A percentile compares a stretch with the other conserved stretches of the same genome.
Conservation (phyloP, 2,113 vertebrate species). For the Spea bombifrons region DNA sequence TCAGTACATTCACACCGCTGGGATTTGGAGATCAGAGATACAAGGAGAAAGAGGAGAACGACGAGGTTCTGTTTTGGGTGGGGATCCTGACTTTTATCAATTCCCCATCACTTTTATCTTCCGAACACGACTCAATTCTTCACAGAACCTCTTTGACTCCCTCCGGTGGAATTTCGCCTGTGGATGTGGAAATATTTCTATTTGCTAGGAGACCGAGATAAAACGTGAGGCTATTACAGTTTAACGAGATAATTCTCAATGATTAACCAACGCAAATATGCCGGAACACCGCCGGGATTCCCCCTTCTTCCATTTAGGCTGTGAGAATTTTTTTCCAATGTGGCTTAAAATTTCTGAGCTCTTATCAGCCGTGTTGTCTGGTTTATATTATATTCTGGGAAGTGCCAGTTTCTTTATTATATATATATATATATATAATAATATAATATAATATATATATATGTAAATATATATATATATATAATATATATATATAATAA, state of each 20-base stretch:
- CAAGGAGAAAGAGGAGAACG: too few relatives aligned
- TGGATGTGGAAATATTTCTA: conserved; percentile 37
- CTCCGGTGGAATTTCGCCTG: conserved; percentile 17
- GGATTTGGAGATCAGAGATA: too few relatives aligned
- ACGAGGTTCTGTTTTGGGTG: neutral
- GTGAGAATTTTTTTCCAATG: too few relatives aligned
- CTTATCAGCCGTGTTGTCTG: too few relatives aligned
- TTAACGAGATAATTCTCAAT: neutral
- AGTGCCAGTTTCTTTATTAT: too few relatives aligned
- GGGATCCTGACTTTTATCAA: conserved; percentile 1
- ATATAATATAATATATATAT: too few relatives aligned
- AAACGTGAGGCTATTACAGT: conserved; percentile 16
- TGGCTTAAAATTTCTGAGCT: too few relatives aligned
- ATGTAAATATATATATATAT: too few relatives aligned
- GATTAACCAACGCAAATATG: conserved; percentile 63
- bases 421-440: too few relatives aligned
- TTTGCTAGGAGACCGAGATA: conserved; percentile 30
- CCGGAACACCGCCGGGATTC: conserved; percentile 66
- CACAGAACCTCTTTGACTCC: conserved; percentile 18
- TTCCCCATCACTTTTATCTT: conserved; percentile 6
- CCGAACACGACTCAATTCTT: neutral
- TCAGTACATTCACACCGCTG: too few relatives aligned
- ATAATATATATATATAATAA: too few relatives aligned
- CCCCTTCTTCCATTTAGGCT: conserved; percentile 54
- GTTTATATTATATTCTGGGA: too few relatives aligned